Base-by-base conservation (phyloP, 2,113 vertebrate genomes). In the Diglossa brunneiventris region DNA sequence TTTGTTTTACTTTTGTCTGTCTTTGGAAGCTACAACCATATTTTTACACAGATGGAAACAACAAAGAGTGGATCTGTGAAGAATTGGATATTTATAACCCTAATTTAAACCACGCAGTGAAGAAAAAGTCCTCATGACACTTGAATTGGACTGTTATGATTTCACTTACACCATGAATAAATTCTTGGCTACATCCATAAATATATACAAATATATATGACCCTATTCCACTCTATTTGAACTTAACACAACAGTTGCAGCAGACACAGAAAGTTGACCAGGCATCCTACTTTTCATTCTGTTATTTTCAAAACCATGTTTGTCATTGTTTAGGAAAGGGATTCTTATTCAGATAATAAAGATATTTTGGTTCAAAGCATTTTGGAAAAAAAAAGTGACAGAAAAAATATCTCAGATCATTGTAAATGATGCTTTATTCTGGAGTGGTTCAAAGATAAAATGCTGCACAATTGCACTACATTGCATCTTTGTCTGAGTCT, bases 361-460 rank as follows among this genome's bases (percentile, higher is more conserved):
- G 62, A 44, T 11, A 35, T 78, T 63, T 89, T 64, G 47, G 76
- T 30, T 75, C 52, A 47, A 92, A 91, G 11, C 13, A 42, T 14
- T 61, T 94, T 28, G 46, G 5, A 19, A 17, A 47, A 59, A 58
- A 69, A 44, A 42, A 37, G 17, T 52, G 5, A 13, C 20, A 53
- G 20, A 26, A 67, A 84, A 75, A n/a, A 33, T 17, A 44, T 26
- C 9, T 49, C 20, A 53, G 47, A 74, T 64, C 3, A 56, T 89
- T 96, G 5, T 50, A 87, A 94, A 52, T 86, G 23, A 19, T 6
- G 64, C 64, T 82, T 67, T 95, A 86, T 94, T 96, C 75, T 83
- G 28, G 20, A 96, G 47, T 8, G 42, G 44, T 81, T 93, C 46
- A 86, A 68, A 95, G 62, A 84, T 84, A 46, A 94, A 78, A 67